Evolutionary conservation across 2,113 vertebrate genomes (phyloP), one percentile per base, ranked within the genome.

Genomic region (Hyperopisus bebe): DNA sequence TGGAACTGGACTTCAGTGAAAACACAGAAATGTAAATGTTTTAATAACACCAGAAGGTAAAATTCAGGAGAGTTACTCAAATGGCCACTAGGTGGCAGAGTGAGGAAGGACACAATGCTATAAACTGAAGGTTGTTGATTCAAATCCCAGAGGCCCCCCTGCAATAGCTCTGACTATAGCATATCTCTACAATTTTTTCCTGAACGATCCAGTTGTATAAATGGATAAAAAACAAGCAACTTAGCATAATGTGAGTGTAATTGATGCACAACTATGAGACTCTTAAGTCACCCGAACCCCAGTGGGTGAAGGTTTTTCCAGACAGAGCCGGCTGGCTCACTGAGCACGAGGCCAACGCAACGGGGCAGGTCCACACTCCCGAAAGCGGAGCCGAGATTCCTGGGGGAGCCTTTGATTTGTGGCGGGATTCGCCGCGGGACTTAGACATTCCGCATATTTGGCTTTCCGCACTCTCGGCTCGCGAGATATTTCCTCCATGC

Each of bases 331-430:
- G 82, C 82, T 31, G 47, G 50, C 44, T 87, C 10, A 87, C 50
- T 15, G 85, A 55, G 35, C 27, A 27, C 7, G 50, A 13, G 31
- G 24, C 50, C 48, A 87, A 39, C 24, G 2, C 48, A 9, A 48
- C 31, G 47, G 85, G 50, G n/a, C 85, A 53, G 85, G 6, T 6
- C 50, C 27, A 0, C 3, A 21, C 82, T 47, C 82, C 44, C 39
- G 82, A 84, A 84, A 84, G 74, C 21, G 39, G 82, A 86, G n/a
- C 83, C 1, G 83, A 50, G 15, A 50, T 86, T 86, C 50, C 47
- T 15, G 48, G 50, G 50, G 85, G 85, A 86, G 8, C 24, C 44
- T 51, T 87, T 51, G 48, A 87, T 87, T 86, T 86, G 47, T 86
- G 48, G 85, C n/a, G 13, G 13, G 48, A 21, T 24, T 84, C 19